Percentiles rank a stretch among this genome's conserved stretches.
Conservation (phyloP, 2,113 vertebrate genomes). For the Macquaria ambigua region DNA sequence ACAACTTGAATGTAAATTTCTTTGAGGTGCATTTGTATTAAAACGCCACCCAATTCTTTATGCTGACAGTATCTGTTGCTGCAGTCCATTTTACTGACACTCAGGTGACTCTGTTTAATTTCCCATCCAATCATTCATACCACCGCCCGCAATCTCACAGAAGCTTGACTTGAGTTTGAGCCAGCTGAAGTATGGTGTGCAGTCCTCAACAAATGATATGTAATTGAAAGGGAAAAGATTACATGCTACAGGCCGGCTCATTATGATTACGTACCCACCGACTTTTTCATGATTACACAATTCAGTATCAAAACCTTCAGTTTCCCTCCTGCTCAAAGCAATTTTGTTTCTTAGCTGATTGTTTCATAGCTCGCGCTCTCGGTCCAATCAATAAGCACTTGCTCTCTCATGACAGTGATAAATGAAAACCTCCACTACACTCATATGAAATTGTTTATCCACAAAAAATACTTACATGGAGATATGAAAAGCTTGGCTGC, state of each 20-base stretch:
- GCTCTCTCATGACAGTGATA: slow-evolving; percentile 84
- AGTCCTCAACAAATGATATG: slow-evolving; percentile 44
- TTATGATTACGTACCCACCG: slow-evolving; percentile 59
- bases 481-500: slow-evolving; percentile 78
- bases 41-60: slow-evolving; percentile 33
- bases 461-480: slow-evolving; percentile 79
- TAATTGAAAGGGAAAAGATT: slow-evolving; percentile 67
- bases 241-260: slow-evolving; percentile 46
- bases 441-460: slow-evolving; percentile 82
- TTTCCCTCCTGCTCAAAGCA: slow-evolving; percentile 75
- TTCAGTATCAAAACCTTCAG: slow-evolving; percentile 55
- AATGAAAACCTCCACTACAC: slow-evolving; percentile 76
- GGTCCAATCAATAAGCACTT: slow-evolving; percentile 85
- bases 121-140: slow-evolving; percentile 28
- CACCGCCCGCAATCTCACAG: neutral
- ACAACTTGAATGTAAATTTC: neutral
- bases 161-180: slow-evolving; percentile 24
- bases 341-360: slow-evolving; percentile 73
- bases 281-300: slow-evolving; percentile 66
- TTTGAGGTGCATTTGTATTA: neutral
- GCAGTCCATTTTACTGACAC: slow-evolving; percentile 7
- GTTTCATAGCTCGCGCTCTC: slow-evolving; percentile 73
- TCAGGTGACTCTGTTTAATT: slow-evolving; percentile 23
- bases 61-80: slow-evolving; percentile 8
- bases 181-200: slow-evolving; percentile 6